Base-by-base conservation (phyloP, 2,888 invertebrate genomes). In the Morinoia aosen region DNA sequence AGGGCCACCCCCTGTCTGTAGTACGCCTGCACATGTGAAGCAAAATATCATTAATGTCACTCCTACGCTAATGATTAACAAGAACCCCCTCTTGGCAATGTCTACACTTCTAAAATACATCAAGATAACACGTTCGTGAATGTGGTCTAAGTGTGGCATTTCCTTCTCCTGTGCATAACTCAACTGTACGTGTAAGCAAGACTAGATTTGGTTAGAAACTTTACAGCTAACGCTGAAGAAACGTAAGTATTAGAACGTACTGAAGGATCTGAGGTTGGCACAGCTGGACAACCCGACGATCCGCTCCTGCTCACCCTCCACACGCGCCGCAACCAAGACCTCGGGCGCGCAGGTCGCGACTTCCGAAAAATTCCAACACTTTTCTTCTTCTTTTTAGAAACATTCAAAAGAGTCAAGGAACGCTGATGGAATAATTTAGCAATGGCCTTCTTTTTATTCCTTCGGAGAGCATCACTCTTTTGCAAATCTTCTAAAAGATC, bases 1-100 rank as follows among this genome's bases (percentile, higher is more conserved):
- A 99, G 97, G 0, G 99, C 99, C 96, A 99, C 99, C 11, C 99
- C 99, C 98, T 98, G 98, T 95, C 98, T 97, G 97, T 98, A 98
- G 97, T 98, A 98, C 64, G 98, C 98, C 98, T 98, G 96, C 58
- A 90, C 90, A 39, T 10, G 90, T 12, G 14, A 64, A 19, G 25
- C 64, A 64, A 64, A 58, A 64, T 25, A 64, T 64, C 25, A 64
- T 19, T 64, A 64, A 64, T 64, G 25, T 11, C 25, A 25, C 64
- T 19, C 5, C 19, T 64, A 25, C 25, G 25, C 64, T 25, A 12
- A 64, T 58, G 14, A 14, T 58, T 10, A n/a, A n/a, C n/a, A n/a
- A n/a, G n/a, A n/a, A n/a, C n/a, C n/a, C n/a, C n/a, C n/a, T n/a
- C n/a, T n/a, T n/a, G n/a, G n/a, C n/a, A n/a, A n/a, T n/a, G n/a